Percentiles rank a stretch among this genome's conserved stretches.
phyloP scores from a whole-genome alignment of 1,140 invertebrate genomes.

The Diachasma alloeum region DNA sequence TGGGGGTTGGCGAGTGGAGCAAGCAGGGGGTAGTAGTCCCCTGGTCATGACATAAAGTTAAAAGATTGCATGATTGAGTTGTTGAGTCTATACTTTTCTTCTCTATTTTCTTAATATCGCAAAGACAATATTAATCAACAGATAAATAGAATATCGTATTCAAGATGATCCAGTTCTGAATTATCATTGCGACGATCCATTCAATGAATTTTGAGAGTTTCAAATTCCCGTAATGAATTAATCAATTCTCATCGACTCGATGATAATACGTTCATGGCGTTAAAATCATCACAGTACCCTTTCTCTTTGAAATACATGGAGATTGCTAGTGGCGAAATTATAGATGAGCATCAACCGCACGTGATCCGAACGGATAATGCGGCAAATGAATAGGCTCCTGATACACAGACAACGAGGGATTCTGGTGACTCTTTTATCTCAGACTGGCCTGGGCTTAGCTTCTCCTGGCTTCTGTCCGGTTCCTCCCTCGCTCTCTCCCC shows the following conservation, averaged over 20 bases:
- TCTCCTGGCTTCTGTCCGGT: constrained; percentile 1
- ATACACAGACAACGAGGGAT: constrained; percentile 53
- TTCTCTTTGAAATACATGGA: not conserved
- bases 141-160: too few relatives aligned
- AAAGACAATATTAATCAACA: too few relatives aligned
- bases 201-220: not conserved
- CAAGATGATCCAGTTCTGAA: too few relatives aligned
- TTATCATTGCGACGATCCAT: not conserved
- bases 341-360: constrained; percentile 60
- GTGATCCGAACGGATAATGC: constrained; percentile 59
- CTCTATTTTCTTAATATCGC: too few relatives aligned
- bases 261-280: not conserved
- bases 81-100: too few relatives aligned
- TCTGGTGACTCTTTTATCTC: constrained; percentile 59
- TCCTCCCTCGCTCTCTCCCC: not conserved
- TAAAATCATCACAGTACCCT: not conserved
- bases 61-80: too few relatives aligned
- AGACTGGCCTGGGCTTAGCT: constrained; percentile 5
- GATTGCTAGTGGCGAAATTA: constrained; percentile 46
- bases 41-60: too few relatives aligned
- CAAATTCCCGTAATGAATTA: not conserved
- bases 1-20: too few relatives aligned
- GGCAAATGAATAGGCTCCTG: constrained; percentile 55
- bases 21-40: too few relatives aligned
- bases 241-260: not conserved